These are phyloP conservation scores for Tricholaema leucomelas DNA, from an alignment of 2,113 vertebrate genomes.

Conservation along the genomic window DNA sequence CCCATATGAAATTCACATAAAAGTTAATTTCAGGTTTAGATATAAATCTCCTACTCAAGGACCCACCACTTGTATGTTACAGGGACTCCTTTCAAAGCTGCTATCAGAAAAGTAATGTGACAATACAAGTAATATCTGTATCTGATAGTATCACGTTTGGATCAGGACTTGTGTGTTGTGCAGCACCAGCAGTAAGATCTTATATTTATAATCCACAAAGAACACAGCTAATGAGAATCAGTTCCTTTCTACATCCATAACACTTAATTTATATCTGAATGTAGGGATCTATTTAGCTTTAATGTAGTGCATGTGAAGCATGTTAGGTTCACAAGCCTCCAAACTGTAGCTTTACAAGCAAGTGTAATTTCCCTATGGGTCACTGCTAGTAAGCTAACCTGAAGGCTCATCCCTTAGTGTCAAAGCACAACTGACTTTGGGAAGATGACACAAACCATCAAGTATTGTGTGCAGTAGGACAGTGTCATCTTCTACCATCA, in stretches of 20 bases:
- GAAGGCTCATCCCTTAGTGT: not conserved
- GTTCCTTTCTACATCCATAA: not conserved
- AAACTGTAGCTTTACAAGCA: not conserved
- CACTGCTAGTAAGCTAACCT: not conserved
- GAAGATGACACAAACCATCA: not conserved
- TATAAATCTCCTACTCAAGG: not conserved
- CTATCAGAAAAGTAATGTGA: not conserved
- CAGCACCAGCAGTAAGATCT: not conserved
- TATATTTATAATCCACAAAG: not conserved
- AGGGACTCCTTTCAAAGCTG: not conserved
- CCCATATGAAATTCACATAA: not conserved
- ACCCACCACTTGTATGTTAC: accelerated
- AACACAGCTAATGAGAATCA: not conserved
- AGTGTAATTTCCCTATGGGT: not conserved
- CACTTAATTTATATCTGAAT: not conserved
- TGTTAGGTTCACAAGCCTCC: not conserved
- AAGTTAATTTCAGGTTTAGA: not conserved
- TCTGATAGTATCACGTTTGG: not conserved
- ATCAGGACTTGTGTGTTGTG: not conserved
- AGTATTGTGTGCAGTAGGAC: not conserved
- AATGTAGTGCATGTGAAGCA: not conserved
- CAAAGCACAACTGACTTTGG: not conserved
- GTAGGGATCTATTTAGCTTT: not conserved
- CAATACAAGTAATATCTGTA: not conserved
- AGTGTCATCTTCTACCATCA: not conserved